Conservation (phyloP, 1,140 invertebrate species). For the Pissodes strobi region DNA sequence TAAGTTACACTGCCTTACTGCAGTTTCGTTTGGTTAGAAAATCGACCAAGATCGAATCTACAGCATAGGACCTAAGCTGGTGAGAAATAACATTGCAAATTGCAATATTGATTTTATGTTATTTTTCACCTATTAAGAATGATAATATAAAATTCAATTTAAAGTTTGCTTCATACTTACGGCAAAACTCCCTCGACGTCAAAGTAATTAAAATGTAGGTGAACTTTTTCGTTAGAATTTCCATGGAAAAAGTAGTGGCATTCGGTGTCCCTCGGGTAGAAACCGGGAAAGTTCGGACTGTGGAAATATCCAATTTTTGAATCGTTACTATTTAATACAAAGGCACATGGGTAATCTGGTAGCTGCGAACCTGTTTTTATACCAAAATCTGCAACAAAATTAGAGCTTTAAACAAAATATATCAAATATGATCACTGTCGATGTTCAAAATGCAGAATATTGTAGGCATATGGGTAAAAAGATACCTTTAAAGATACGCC, state of each 20-base stretch:
- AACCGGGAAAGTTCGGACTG: slow-evolving; percentile 91
- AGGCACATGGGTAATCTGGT: slow-evolving; percentile 76
- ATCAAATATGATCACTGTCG: no score
- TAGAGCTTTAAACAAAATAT: no score
- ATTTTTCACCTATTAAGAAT: not conserved
- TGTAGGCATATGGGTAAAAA: no score
- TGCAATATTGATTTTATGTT: not conserved
- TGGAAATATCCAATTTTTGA: slow-evolving; percentile 80
- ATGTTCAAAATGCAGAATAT: no score
- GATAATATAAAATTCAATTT: not conserved
- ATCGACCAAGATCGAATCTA: no score
- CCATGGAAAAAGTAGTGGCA: slow-evolving; percentile 96
- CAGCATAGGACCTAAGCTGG: no score
- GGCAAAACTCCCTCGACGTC: slow-evolving; percentile 89
- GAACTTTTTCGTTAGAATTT: slow-evolving; percentile 76
- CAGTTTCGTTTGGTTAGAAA: no score
- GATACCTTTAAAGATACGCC: no score
- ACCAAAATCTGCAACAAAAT: slow-evolving; percentile 68
- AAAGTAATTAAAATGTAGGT: slow-evolving; percentile 87
- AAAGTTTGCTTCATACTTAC: slow-evolving; percentile 72
- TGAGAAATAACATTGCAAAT: no score
- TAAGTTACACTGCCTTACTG: no score
- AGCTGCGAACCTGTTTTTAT: slow-evolving; percentile 77
- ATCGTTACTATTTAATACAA: slow-evolving; percentile 80
- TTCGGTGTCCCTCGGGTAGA: slow-evolving; percentile 88